Conservation (phyloP, 2,888 invertebrate genomes). For the Helobdella robusta region DNA sequence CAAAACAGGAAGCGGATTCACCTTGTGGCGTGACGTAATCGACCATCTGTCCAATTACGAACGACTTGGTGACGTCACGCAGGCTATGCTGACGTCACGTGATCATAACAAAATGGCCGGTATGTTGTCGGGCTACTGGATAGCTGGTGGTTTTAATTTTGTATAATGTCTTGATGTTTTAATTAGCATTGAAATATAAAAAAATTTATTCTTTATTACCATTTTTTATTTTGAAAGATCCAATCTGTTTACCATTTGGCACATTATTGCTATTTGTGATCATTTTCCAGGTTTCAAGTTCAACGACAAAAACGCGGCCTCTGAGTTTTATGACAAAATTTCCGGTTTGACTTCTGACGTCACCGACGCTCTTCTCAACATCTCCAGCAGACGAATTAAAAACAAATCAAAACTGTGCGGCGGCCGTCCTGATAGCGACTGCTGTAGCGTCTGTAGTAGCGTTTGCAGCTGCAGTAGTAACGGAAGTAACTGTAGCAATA, state of each 20-base stretch:
- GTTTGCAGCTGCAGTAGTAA: neutral
- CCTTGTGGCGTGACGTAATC: constrained; percentile 14
- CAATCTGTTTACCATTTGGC: too few relatives aligned
- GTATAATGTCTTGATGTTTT: too few relatives aligned
- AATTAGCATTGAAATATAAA: too few relatives aligned
- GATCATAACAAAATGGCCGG: constrained; percentile 23
- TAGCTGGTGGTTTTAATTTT: neutral
- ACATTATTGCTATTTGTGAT: too few relatives aligned
- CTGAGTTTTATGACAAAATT: constrained; percentile 3
- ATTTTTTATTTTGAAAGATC: too few relatives aligned
- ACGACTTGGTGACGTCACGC: neutral
- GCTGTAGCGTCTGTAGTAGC: neutral
- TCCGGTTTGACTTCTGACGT: neutral
- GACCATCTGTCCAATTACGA: constrained; percentile 12
- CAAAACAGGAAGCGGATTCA: constrained; percentile 23
- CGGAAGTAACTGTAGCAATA: neutral
- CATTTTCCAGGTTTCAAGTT: constrained; percentile 17
- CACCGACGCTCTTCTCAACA: constrained; percentile 14
- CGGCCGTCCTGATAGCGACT: neutral
- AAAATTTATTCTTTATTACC: too few relatives aligned
- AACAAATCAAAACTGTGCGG: neutral
- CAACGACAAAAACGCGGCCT: constrained; percentile 7
- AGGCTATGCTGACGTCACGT: constrained; percentile 18
- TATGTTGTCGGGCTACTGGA: neutral
- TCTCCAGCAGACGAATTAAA: neutral